Base-by-base conservation (phyloP, 2,888 invertebrate species). In the Orchestes rusci region DNA sequence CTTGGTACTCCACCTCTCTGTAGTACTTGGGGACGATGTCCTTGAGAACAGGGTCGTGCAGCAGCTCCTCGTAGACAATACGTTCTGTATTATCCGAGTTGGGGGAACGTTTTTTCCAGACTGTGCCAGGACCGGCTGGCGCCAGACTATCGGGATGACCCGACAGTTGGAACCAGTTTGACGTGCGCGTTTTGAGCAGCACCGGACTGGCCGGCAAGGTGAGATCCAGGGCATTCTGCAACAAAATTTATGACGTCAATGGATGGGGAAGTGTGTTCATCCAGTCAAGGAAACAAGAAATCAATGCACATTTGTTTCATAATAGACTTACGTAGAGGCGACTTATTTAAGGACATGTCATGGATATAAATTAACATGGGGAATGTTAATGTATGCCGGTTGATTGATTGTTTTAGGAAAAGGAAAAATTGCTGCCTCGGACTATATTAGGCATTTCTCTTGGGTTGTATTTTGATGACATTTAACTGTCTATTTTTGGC, bases 81-180 rank as follows among this genome's bases (percentile, higher is more conserved):
- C 83, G 74, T 66, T 89, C 88, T 16, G 81, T 79, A 58, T 84
- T 82, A 56, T 82, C 82, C 29, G 76, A 70, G 46, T 80, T 79
- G 4, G 73, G 72, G 18, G 81, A 77, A 35, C 88, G 81, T 54
- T 90, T 83, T 69, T 95, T 95, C 83, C 94, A 93, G 38, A 95
- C 90, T 10, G 93, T 91, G 50, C 91, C 90, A 7, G 90, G 88
- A 1, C 92, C 88, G 1, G 93, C 93, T 3, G 92, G 92, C 1
- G 92, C 90, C 70, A 95, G 80, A 53, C 90, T 88, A 51, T 93
- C 92, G 43, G 86, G 84, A 70, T 95, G 95, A 0, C 94, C 95
- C 10, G 92, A 87, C 52, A 95, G 71, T 69, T 94, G 94, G 69
- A 94, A 86, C 93, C 93, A 94, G 58, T 73, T 75, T 40, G 73